Percentiles rank a stretch among this genome's conserved stretches.
Conservation (phyloP, 2,797 vertebrate species). For the Acridotheres tristis region DNA sequence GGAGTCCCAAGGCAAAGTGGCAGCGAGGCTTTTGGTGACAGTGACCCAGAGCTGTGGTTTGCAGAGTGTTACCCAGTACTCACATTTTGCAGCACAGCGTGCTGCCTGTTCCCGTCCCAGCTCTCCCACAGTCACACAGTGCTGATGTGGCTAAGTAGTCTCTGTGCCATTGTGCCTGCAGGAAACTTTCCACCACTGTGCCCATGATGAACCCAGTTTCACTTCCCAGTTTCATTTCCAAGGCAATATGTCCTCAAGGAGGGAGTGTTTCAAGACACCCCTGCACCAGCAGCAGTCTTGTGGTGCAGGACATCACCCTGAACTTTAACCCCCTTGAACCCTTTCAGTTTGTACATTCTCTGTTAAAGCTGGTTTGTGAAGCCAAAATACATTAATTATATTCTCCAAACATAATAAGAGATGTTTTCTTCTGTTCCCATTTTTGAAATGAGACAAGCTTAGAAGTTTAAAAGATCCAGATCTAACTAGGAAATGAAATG, state of each 20-base stretch:
- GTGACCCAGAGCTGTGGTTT: neutral
- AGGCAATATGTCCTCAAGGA: neutral
- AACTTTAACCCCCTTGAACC: neutral
- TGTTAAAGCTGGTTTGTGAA: neutral
- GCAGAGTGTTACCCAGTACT: neutral
- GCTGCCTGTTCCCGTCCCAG: neutral
- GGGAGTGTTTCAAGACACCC: neutral
- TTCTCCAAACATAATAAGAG: slow-evolving; percentile 33
- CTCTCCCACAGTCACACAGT: rapidly evolving
- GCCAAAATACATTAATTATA: slow-evolving; percentile 19
- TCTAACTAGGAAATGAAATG: neutral
- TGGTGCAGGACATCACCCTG: neutral
- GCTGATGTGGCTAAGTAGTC: neutral
- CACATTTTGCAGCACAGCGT: neutral
- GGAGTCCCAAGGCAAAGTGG: neutral
- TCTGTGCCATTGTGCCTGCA: neutral
- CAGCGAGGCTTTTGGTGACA: rapidly evolving
- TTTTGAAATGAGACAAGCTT: neutral
- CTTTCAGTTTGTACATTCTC: neutral
- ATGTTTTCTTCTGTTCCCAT: slow-evolving; percentile 21
- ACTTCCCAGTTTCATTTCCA: slow-evolving; percentile 9
- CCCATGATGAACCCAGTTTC: neutral
- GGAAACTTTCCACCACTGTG: neutral
- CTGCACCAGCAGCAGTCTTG: neutral
- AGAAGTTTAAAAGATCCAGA: slow-evolving; percentile 8